Evolutionary conservation across 2,113 vertebrate genomes (phyloP), one percentile per base, ranked within the genome.

Genomic region (Rhinogobius similis): DNA sequence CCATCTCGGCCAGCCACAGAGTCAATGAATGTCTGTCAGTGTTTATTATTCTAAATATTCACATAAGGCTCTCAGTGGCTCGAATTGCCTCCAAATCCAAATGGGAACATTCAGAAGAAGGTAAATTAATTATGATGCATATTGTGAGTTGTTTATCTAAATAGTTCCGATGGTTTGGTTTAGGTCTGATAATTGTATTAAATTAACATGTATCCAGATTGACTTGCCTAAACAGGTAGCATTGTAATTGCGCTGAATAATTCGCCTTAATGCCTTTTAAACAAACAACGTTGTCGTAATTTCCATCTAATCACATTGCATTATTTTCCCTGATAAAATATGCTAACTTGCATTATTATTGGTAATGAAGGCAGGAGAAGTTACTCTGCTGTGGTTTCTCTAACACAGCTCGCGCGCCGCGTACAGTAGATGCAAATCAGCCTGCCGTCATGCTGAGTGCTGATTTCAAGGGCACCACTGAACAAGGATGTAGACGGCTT

Each of bases 381-480:
- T 64, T 69, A 65, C 67, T 67, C 66, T 76, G 68, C 68, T 56
- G 68, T 14, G 4, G 39, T 65, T 79, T 75, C 73, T 66, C 62
- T 62, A 62, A 71, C 76, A 71, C 65, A 71, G n/a, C 65, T 29
- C 66, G 50, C 70, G 76, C 46, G 67, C 39, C 80, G 76, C 80
- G 70, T 75, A 84, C 73, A 77, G 73, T 77, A 74, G 69, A 86
- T 87, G 77, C 74, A 85, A 89, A 87, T 87, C 77, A 84, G 72
- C 63, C 58, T 13, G 52, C 52, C 2, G 66, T 69, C 69, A 74
- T 27, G 52, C 68, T 59, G 75, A 77, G 77, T 78, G 73, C 78
- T 84, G 81, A 83, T 86, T 82, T 72, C 69, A 53, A 72, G 71
- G 86, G 77, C 69, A 68, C 27, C 18, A 18, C 81, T 66, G 78